Percentiles rank a stretch among this genome's conserved stretches.
Conservation (phyloP, 2,888 invertebrate genomes). For the Chloromyia formosa region DNA sequence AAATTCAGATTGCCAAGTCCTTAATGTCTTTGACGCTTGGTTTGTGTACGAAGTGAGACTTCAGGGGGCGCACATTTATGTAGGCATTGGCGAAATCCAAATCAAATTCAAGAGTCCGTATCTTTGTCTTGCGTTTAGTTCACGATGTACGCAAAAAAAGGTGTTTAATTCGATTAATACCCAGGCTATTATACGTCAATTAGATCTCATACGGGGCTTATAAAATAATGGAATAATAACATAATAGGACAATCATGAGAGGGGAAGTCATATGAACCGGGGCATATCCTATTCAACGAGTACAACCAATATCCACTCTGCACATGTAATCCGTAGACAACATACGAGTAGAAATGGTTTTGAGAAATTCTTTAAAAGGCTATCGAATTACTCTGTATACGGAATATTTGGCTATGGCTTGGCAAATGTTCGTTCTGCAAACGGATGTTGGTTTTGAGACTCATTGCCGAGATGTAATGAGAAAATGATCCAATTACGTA, state of each 20-base stretch:
- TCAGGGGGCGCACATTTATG: not conserved
- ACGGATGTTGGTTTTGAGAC: slow-evolving; percentile 25
- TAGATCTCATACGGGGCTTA: slow-evolving; percentile 46
- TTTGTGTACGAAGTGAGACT: not conserved
- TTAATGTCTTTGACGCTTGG: slow-evolving; percentile 8
- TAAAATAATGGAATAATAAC: slow-evolving; percentile 48
- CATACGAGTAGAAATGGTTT: slow-evolving; percentile 13
- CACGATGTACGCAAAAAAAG: slow-evolving; percentile 35
- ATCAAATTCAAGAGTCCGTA: slow-evolving; percentile 9
- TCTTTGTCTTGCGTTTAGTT: slow-evolving; percentile 33
- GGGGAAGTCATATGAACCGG: slow-evolving; percentile 45
- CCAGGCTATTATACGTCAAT: slow-evolving; percentile 49
- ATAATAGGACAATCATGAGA: slow-evolving; percentile 44
- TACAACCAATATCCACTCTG: slow-evolving; percentile 3
- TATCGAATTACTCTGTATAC: slow-evolving; percentile 36
- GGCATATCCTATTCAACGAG: not conserved
- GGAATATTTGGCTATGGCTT: not conserved
- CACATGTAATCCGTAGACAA: slow-evolving; percentile 1
- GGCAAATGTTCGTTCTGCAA: not conserved
- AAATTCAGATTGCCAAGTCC: slow-evolving; percentile 6
- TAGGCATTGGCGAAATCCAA: not conserved
- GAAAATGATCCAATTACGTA: slow-evolving; percentile 42
- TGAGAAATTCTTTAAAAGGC: slow-evolving; percentile 29
- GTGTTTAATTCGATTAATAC: slow-evolving; percentile 50
- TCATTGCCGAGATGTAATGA: slow-evolving; percentile 18